A percentile compares a stretch with the other conserved stretches of the same genome.
phyloP scores from a whole-genome alignment of 2,888 invertebrate genomes.

The Tachystola acroxantha region DNA sequence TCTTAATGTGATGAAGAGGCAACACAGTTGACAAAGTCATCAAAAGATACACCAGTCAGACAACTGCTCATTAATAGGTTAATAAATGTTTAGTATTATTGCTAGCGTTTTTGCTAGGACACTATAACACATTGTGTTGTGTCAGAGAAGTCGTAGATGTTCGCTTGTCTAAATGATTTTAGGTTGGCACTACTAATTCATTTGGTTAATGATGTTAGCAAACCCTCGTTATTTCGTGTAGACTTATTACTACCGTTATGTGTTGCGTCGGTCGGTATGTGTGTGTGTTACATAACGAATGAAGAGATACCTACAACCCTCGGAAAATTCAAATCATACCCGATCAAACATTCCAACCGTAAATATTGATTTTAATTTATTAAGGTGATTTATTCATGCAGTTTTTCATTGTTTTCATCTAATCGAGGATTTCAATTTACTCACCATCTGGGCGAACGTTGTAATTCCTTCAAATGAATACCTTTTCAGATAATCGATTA shows the following conservation, averaged over 20 bases:
- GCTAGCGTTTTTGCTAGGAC: no score
- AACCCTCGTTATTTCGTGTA: no score
- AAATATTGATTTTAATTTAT: conserved; percentile 3
- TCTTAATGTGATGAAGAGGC: conserved; percentile 2
- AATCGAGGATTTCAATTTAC: no score
- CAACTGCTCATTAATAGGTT: not conserved
- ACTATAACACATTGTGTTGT: no score
- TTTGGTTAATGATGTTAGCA: not conserved
- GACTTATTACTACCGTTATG: no score
- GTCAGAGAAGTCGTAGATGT: no score
- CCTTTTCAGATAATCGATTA: no score
- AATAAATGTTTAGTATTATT: no score
- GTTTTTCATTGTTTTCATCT: conserved; percentile 1
- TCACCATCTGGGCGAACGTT: no score
- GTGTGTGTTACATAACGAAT: not conserved
- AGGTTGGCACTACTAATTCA: not conserved
- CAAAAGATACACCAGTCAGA: not conserved
- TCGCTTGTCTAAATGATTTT: no score
- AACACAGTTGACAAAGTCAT: not conserved
- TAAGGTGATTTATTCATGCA: conserved; percentile 4
- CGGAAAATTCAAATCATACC: not conserved
- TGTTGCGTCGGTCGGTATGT: not conserved
- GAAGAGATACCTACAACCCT: not conserved
- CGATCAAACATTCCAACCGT: not conserved
- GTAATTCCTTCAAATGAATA: no score